These are phyloP conservation scores for Emys orbicularis DNA, from an alignment of 2,797 vertebrate species.

Conservation along the genomic window DNA sequence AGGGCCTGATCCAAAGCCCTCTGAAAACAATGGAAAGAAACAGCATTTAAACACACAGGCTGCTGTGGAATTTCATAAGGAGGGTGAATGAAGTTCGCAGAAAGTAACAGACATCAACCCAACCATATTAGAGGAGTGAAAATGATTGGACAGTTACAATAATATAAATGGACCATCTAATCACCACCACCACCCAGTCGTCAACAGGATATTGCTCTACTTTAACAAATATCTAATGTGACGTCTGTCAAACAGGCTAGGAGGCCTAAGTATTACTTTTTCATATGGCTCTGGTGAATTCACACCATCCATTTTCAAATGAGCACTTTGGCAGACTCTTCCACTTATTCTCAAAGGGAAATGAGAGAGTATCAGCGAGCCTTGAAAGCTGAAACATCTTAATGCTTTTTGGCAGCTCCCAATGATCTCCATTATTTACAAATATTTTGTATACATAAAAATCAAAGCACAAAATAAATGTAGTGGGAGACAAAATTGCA, in stretches of 20 bases:
- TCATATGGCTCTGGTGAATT: neutral
- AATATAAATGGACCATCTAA: neutral
- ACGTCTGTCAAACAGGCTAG: neutral
- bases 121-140: neutral
- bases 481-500: neutral
- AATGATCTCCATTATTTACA: neutral
- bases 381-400: slow-evolving; percentile 1
- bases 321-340: neutral
- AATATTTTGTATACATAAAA: neutral
- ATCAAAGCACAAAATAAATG: neutral
- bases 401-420: neutral
- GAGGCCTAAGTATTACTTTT: neutral
- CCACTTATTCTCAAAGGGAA: neutral
- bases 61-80: neutral
- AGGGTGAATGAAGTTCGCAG: neutral
- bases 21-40: neutral
- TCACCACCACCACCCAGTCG: neutral
- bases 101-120: neutral
- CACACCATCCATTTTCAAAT: neutral
- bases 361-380: neutral
- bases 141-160: neutral
- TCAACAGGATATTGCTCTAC: neutral
- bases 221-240: neutral
- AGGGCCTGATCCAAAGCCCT: neutral
- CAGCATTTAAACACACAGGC: neutral